Percentiles rank a stretch among this genome's conserved stretches.
These are phyloP conservation scores for Merodon equestris DNA, from an alignment of 2,888 invertebrate genomes.

Conservation along the genomic window DNA sequence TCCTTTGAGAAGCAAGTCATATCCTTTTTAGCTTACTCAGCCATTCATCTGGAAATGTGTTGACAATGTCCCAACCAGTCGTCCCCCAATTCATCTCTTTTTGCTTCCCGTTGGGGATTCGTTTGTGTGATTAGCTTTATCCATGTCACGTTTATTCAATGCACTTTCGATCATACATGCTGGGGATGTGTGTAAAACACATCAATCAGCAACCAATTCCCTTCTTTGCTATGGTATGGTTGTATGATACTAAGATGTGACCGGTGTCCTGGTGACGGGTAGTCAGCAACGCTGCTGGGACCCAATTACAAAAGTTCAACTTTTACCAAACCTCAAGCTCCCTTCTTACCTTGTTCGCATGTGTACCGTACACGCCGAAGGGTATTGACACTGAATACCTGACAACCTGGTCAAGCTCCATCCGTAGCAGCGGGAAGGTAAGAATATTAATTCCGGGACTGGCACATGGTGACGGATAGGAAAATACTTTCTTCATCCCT, in stretches of 20 bases:
- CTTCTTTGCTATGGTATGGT: too few relatives aligned
- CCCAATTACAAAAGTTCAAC: slow-evolving; percentile 1
- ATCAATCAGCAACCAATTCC: slow-evolving; percentile 53
- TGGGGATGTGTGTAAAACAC: slow-evolving; percentile 29
- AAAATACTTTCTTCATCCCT: background rate
- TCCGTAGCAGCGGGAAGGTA: slow-evolving; percentile 1
- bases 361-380: too few relatives aligned
- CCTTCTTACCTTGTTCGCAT: too few relatives aligned
- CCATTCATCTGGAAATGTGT: slow-evolving; percentile 3
- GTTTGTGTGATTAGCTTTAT: slow-evolving; percentile 49
- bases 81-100: too few relatives aligned
- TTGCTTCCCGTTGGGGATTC: too few relatives aligned
- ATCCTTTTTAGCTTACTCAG: slow-evolving; percentile 22
- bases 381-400: too few relatives aligned
- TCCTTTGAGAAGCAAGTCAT: slow-evolving; percentile 16
- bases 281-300: too few relatives aligned
- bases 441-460: slow-evolving; percentile 34
- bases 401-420: too few relatives aligned
- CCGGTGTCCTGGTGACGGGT: too few relatives aligned
- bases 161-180: slow-evolving; percentile 50
- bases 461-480: slow-evolving; percentile 33
- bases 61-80: too few relatives aligned
- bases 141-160: slow-evolving; percentile 40
- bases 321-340: background rate
- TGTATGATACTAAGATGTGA: background rate